A percentile compares a stretch with the other conserved stretches of the same genome.
phyloP scores from a whole-genome alignment of 2,888 invertebrate species.

The Neoascia interrupta region DNA sequence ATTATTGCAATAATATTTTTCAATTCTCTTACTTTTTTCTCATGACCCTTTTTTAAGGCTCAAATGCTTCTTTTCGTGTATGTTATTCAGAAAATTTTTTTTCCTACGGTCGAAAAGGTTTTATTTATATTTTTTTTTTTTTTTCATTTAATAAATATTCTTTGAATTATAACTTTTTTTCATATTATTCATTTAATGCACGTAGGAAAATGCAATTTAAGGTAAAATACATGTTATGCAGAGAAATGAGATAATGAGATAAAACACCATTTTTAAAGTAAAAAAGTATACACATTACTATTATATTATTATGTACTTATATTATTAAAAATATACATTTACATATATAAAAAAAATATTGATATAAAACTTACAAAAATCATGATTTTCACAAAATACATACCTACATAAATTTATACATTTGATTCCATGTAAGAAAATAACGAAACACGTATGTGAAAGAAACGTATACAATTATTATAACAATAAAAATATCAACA shows the following conservation, averaged over 20 bases:
- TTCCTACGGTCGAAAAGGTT: constrained; percentile 54
- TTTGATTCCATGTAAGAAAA: constrained; percentile 62
- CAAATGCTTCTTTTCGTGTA: constrained; percentile 7
- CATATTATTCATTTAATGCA: constrained; percentile 38
- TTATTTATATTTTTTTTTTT: constrained; percentile 42
- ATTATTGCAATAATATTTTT: constrained; percentile 45
- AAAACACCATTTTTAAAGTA: constrained; percentile 63
- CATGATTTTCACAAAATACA: constrained; percentile 67
- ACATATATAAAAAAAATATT: constrained; percentile 69
- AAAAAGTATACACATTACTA: constrained; percentile 66
- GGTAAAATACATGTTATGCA: constrained; percentile 30
- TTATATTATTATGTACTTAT: constrained; percentile 69
- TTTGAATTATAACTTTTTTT: neutral
- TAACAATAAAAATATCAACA: constrained; percentile 60
- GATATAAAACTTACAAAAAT: constrained; percentile 48
- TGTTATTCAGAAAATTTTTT: constrained; percentile 3
- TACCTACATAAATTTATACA: constrained; percentile 65
- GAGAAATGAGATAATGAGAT: constrained; percentile 66
- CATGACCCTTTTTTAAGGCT: constrained; percentile 2
- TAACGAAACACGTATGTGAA: constrained; percentile 66
- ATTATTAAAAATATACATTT: constrained; percentile 68
- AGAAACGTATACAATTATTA: constrained; percentile 69
- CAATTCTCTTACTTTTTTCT: constrained; percentile 2
- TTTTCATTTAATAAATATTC: constrained; percentile 8
- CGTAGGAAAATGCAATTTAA: constrained; percentile 52